These are phyloP conservation scores for Drosophila mayri DNA, from an alignment of 1,140 invertebrate genomes.

Conservation along the genomic window DNA sequence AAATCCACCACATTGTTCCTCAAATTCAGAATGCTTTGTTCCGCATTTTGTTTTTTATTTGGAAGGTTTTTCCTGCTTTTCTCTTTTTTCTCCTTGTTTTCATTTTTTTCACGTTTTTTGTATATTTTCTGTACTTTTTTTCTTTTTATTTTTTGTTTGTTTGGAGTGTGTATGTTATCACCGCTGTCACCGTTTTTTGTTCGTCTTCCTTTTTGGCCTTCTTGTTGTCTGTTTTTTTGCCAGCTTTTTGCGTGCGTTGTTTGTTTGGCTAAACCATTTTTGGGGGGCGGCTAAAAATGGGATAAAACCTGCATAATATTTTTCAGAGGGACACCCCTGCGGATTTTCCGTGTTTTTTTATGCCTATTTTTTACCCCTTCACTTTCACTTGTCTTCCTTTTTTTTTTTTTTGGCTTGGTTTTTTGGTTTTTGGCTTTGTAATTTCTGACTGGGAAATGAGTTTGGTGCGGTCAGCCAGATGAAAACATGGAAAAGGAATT, in stretches of 20 bases:
- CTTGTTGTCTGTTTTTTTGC: slow-evolving; percentile 10
- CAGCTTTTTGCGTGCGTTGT: slow-evolving; percentile 10
- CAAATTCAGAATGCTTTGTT: slow-evolving; percentile 26
- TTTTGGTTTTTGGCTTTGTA: slow-evolving; percentile 25
- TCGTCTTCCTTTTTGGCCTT: slow-evolving; percentile 41
- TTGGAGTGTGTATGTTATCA: slow-evolving; percentile 64
- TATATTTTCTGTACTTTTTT: background rate
- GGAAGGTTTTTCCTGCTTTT: background rate
- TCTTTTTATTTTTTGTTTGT: background rate
- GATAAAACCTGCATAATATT: slow-evolving; percentile 68
- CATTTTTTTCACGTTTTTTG: background rate
- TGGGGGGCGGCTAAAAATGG: slow-evolving; percentile 9
- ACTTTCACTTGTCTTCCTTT: background rate
- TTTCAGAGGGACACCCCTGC: slow-evolving; percentile 26
- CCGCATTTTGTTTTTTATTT: background rate
- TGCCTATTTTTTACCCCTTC: slow-evolving; percentile 30
- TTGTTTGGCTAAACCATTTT: slow-evolving; percentile 46
- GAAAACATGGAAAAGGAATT: slow-evolving; percentile 56
- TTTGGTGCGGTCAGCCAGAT: slow-evolving; percentile 69
- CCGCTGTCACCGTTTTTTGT: slow-evolving; percentile 72
- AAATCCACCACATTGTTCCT: slow-evolving; percentile 22
- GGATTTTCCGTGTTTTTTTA: slow-evolving; percentile 20
- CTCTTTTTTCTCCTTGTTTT: background rate
- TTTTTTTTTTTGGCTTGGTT: slow-evolving; percentile 1
- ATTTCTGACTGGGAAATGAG: slow-evolving; percentile 75